These are phyloP conservation scores for Microcebus jonahi DNA, from an alignment of 2,113 vertebrate species.

Conservation along the genomic window DNA sequence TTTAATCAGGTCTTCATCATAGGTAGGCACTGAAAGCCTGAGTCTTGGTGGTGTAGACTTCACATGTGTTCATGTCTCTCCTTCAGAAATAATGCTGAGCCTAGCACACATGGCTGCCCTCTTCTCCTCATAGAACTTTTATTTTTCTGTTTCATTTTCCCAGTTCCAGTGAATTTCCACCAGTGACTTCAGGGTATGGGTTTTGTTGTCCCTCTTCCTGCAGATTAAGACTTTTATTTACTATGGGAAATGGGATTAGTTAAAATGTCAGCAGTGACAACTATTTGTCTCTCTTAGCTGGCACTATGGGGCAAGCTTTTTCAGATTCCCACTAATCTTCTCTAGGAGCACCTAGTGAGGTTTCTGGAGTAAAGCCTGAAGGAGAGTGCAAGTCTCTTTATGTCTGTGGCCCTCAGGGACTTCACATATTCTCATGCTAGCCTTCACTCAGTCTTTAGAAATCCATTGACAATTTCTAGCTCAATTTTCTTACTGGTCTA, in stretches of 20 bases:
- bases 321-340: neutral
- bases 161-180: neutral
- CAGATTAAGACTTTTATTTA: neutral
- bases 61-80: neutral
- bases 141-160: neutral
- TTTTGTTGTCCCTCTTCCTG: neutral
- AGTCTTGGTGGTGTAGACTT: neutral
- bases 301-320: neutral
- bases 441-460: neutral
- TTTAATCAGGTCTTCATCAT: neutral
- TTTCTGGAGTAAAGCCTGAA: conserved; percentile 7
- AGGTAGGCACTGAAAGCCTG: neutral
- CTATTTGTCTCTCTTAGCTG: neutral
- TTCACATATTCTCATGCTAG: neutral
- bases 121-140: neutral
- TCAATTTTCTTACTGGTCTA: neutral
- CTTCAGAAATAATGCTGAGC: neutral
- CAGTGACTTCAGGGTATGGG: neutral
- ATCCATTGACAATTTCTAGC: neutral
- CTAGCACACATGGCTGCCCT: neutral
- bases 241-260: neutral
- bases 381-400: neutral
- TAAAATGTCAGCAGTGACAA: conserved; percentile 1
- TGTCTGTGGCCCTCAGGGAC: neutral
- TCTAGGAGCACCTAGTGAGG: neutral